phyloP scores from a whole-genome alignment of 2,113 vertebrate genomes.

The Mola mola region DNA sequence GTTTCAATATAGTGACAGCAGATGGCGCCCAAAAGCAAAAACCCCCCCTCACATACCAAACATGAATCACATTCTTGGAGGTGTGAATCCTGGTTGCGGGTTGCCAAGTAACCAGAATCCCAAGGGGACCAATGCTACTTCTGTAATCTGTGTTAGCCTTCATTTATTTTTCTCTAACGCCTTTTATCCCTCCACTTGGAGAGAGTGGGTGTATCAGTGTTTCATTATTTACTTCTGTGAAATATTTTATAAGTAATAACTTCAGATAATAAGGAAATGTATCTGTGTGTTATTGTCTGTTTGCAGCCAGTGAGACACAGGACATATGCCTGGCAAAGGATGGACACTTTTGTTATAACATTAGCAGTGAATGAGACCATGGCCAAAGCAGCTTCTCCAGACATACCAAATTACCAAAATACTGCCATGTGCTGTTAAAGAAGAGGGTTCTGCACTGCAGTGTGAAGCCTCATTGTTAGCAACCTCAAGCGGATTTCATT shows the following conservation, averaged over 20 bases:
- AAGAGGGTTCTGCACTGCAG: slow-evolving; percentile 10
- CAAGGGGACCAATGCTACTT: slow-evolving; percentile 59
- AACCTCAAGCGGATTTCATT: slow-evolving; percentile 1
- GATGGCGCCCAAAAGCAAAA: slow-evolving; percentile 56
- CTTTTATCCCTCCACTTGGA: slow-evolving; percentile 11
- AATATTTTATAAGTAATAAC: slow-evolving; percentile 40
- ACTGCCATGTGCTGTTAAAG: slow-evolving; percentile 24
- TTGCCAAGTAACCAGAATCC: slow-evolving; percentile 81
- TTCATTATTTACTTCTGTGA: not conserved
- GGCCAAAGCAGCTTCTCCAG: slow-evolving; percentile 36
- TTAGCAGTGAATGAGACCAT: slow-evolving; percentile 56
- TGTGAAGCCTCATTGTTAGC: slow-evolving; percentile 15
- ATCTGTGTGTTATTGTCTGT: slow-evolving; percentile 27
- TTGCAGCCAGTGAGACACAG: slow-evolving; percentile 28
- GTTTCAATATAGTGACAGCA: slow-evolving; percentile 66
- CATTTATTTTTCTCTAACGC: slow-evolving; percentile 46
- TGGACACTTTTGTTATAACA: slow-evolving; percentile 47
- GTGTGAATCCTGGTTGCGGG: slow-evolving; percentile 71
- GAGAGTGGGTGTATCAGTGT: not conserved
- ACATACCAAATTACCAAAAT: slow-evolving; percentile 46
- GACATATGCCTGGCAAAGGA: slow-evolving; percentile 36
- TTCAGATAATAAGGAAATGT: slow-evolving; percentile 32
- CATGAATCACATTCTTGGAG: slow-evolving; percentile 67
- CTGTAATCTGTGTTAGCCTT: slow-evolving; percentile 61
- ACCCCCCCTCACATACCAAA: slow-evolving; percentile 30